A percentile compares a stretch with the other conserved stretches of the same genome.
Evolutionary conservation across 2,113 vertebrate genomes (phyloP).

Genomic region (Narcine bancroftii): DNA sequence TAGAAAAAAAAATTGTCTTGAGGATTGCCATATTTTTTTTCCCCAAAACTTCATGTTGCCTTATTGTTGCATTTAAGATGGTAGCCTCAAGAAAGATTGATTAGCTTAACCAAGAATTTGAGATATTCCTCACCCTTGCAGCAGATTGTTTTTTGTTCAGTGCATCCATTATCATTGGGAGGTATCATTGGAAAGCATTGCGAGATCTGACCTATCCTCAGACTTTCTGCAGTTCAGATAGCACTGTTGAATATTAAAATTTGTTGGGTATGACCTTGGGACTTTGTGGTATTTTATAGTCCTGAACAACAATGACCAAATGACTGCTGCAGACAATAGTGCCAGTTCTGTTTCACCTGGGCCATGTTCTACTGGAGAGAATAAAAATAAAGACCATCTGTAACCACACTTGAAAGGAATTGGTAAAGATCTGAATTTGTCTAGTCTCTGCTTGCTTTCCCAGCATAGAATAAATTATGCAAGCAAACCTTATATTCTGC

Average conservation of each 20-base stretch:
- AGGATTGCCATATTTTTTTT: neutral
- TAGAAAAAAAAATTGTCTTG: neutral
- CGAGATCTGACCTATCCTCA: neutral
- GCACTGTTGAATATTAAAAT: too few species aligned
- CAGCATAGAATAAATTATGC: neutral
- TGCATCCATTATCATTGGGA: too few species aligned
- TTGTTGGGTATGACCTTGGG: neutral
- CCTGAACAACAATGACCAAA: neutral
- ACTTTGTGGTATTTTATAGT: neutral
- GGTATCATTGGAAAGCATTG: neutral
- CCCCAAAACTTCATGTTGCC: neutral
- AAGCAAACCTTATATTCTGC: neutral
- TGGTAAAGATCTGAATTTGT: neutral
- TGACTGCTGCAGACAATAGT: neutral
- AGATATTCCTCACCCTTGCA: neutral
- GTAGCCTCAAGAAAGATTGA: neutral
- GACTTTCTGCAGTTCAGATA: neutral
- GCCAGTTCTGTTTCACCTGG: neutral
- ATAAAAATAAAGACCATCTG: too few species aligned
- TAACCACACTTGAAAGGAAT: neutral
- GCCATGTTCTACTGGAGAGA: neutral
- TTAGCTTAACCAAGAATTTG: neutral
- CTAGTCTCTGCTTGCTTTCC: neutral
- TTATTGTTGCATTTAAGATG: neutral
- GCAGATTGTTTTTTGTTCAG: too few species aligned